A percentile compares a stretch with the other conserved stretches of the same genome.
phyloP scores from a whole-genome alignment of 2,888 invertebrate species.

The Clunio marinus region DNA sequence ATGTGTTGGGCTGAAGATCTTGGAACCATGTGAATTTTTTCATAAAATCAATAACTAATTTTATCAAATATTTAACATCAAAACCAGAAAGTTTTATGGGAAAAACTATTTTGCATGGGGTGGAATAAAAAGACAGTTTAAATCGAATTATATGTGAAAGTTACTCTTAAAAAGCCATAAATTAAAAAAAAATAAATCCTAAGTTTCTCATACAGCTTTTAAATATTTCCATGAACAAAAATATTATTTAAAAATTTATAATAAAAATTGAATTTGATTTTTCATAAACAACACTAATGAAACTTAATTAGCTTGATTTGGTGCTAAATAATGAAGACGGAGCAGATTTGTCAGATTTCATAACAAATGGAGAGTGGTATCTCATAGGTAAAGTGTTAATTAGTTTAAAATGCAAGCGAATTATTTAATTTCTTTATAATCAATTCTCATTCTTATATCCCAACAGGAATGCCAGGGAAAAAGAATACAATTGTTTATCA shows the following conservation, averaged over 20 bases:
- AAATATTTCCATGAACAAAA: not conserved
- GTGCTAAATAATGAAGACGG: conserved; percentile 89
- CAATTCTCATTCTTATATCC: not conserved
- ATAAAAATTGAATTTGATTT: not conserved
- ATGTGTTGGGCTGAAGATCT: too few species aligned
- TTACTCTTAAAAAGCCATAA: conserved; percentile 19
- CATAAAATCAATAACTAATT: too few species aligned
- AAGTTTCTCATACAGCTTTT: not conserved
- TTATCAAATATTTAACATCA: too few species aligned
- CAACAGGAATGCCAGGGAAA: conserved; percentile 82
- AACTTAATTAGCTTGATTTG: conserved; percentile 74
- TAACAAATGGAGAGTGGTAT: conserved; percentile 99
- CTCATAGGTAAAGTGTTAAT: conserved; percentile 75
- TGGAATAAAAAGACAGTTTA: conserved; percentile 44
- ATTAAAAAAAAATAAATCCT: too few species aligned
- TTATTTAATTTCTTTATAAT: conserved; percentile 25
- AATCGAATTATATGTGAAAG: conserved; percentile 36
- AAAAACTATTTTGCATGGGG: conserved; percentile 81
- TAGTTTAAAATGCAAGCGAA: not conserved
- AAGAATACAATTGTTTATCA: conserved; percentile 87
- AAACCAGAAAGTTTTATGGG: conserved; percentile 50
- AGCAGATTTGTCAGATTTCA: conserved; percentile 95
- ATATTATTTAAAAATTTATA: not conserved
- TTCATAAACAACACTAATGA: conserved; percentile 6
- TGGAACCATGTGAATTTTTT: conserved; percentile 70